Conservation (phyloP, 2,888 invertebrate species). For the Elmis aenea region DNA sequence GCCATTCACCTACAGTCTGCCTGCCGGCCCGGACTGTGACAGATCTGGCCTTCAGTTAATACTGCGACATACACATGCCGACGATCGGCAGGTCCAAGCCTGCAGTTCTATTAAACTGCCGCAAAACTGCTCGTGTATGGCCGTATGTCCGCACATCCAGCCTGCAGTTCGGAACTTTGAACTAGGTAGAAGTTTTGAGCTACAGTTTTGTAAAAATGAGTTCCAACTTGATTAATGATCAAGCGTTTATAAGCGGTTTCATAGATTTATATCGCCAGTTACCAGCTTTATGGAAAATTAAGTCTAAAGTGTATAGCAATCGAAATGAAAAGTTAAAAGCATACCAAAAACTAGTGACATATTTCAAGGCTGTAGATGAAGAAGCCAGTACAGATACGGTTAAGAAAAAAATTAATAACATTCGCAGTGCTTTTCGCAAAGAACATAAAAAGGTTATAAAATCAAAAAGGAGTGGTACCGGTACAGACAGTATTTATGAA, state of each 20-base stretch:
- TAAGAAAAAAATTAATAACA: not conserved
- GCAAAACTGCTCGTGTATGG: not conserved
- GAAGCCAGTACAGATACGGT: too few relatives aligned
- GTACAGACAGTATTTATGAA: too few relatives aligned
- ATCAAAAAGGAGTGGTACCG: too few relatives aligned
- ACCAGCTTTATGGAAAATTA: not conserved
- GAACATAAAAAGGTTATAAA: not conserved
- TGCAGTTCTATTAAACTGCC: not conserved
- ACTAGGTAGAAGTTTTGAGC: not conserved
- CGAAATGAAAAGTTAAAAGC: too few relatives aligned
- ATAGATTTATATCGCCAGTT: not conserved
- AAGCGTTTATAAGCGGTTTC: not conserved
- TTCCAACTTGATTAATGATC: not conserved
- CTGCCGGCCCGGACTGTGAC: conserved; percentile 1
- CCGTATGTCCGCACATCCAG: not conserved
- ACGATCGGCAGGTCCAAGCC: not conserved
- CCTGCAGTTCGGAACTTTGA: conserved; percentile 1
- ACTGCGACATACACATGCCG: not conserved
- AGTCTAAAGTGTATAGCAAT: not conserved
- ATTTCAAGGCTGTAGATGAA: not conserved
- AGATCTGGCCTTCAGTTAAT: not conserved
- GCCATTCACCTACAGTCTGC: not conserved
- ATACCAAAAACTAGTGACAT: not conserved
- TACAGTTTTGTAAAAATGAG: too few relatives aligned
- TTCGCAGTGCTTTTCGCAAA: not conserved